phyloP scores from a whole-genome alignment of 2,888 invertebrate genomes.

The Drosophila trichaetosa region DNA sequence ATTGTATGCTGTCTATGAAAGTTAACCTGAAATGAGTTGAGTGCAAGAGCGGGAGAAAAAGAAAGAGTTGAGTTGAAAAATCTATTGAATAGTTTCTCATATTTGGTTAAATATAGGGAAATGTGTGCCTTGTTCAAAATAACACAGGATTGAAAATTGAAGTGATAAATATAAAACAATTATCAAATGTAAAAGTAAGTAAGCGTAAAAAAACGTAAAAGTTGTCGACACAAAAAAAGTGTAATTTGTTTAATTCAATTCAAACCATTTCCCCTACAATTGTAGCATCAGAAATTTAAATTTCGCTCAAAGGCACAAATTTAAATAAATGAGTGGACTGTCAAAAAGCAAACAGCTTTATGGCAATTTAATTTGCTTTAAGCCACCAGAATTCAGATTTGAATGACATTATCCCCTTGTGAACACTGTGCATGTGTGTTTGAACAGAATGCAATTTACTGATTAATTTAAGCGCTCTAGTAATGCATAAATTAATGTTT shows the following conservation, averaged over 20 bases:
- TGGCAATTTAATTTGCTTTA: constrained; percentile 59
- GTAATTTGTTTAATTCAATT: constrained; percentile 5
- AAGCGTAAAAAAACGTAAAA: neutral
- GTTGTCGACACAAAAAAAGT: neutral
- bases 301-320: constrained; percentile 31
- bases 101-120: neutral
- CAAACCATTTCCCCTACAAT: neutral
- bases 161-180: neutral
- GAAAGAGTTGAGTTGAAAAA: constrained; percentile 11
- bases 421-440: constrained; percentile 2
- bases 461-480: constrained; percentile 71
- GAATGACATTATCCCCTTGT: constrained; percentile 29
- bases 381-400: constrained; percentile 40
- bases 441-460: constrained; percentile 60
- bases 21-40: constrained; percentile 31
- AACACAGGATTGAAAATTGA: neutral
- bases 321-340: constrained; percentile 42
- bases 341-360: constrained; percentile 61
- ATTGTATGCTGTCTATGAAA: constrained; percentile 41
- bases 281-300: constrained; percentile 20
- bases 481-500: constrained; percentile 76
- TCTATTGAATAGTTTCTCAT: constrained; percentile 2
- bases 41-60: neutral
- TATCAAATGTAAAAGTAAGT: neutral
- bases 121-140: neutral